Percentiles rank a stretch among this genome's conserved stretches.
These are phyloP conservation scores for Oophaga pumilio DNA, from an alignment of 2,113 vertebrate species.

Conservation along the genomic window DNA sequence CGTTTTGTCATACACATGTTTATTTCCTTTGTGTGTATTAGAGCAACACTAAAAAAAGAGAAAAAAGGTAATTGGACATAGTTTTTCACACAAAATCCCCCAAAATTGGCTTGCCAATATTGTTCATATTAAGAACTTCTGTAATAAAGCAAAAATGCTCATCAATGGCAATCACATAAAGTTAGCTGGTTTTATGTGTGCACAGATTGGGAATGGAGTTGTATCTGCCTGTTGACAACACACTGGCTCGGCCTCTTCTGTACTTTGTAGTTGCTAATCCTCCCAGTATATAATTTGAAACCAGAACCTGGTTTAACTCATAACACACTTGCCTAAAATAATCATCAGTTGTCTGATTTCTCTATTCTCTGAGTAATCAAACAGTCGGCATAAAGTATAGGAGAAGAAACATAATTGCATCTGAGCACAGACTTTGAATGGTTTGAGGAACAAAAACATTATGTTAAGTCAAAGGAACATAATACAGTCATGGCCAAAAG, in stretches of 20 bases:
- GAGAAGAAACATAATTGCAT: background rate
- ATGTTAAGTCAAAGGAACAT: background rate
- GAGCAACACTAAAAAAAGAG: no score
- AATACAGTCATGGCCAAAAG: no score
- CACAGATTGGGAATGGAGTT: background rate
- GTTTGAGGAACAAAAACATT: background rate
- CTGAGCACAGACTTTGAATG: background rate
- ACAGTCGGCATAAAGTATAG: background rate
- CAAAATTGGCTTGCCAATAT: no score
- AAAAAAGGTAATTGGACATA: no score
- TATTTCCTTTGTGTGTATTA: no score
- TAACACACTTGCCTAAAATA: conserved; percentile 10
- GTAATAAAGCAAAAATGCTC: no score
- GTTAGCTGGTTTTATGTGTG: no score
- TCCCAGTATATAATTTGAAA: conserved; percentile 7
- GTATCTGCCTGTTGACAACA: background rate
- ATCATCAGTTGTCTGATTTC: background rate
- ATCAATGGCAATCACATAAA: no score
- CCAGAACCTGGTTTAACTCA: background rate
- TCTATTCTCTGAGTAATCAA: conserved; percentile 12
- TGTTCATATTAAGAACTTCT: no score
- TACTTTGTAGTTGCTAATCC: conserved; percentile 18
- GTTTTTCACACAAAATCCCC: no score
- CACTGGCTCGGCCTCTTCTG: background rate
- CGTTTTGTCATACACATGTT: no score